These are phyloP conservation scores for Zophobas morio DNA, from an alignment of 1,140 invertebrate species.

Conservation along the genomic window DNA sequence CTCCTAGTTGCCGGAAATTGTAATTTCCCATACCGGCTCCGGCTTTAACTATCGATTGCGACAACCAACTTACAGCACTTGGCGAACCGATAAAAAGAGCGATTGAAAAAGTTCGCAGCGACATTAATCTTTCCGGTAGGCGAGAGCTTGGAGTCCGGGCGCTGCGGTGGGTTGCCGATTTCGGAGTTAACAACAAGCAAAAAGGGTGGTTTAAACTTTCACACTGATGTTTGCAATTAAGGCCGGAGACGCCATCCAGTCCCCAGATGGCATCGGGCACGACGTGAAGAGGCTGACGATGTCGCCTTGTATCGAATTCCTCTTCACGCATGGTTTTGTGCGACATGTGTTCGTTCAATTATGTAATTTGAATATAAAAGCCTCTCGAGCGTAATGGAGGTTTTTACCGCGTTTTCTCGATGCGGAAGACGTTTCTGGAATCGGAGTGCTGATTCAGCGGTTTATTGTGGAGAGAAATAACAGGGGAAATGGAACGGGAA, in stretches of 20 bases:
- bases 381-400: neutral
- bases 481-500: no score
- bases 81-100: neutral
- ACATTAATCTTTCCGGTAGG: conserved; percentile 16
- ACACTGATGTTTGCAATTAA: no score
- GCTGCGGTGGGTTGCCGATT: no score
- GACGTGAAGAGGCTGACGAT: no score
- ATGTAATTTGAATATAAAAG: conserved; percentile 10
- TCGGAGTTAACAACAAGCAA: no score
- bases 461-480: no score
- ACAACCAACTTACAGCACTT: conserved; percentile 1
- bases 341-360: conserved; percentile 7
- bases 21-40: conserved; percentile 35
- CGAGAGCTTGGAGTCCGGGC: neutral
- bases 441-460: no score
- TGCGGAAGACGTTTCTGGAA: no score
- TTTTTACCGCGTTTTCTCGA: no score
- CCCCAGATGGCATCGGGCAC: no score
- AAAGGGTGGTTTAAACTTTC: no score
- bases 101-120: conserved; percentile 22
- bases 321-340: neutral
- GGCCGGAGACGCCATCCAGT: no score
- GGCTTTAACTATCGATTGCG: conserved; percentile 25
- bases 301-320: neutral
- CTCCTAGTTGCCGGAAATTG: conserved; percentile 27